phyloP scores from a whole-genome alignment of 2,888 invertebrate genomes.

The Pardosa pseudoannulata region DNA sequence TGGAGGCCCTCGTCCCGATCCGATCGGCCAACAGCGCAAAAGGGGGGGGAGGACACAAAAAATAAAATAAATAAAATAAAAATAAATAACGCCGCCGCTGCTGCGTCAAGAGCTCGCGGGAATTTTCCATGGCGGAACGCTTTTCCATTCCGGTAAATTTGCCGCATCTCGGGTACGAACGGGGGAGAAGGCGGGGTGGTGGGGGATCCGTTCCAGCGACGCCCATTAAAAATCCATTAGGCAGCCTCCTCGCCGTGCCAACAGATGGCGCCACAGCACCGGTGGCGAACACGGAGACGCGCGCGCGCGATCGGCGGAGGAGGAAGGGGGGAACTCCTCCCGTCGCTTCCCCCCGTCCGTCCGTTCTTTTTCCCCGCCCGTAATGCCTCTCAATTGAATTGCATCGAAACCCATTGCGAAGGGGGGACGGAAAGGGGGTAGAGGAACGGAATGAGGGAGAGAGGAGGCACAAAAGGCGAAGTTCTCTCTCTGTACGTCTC shows the following conservation, averaged over 20 bases:
- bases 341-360: neutral
- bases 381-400: neutral
- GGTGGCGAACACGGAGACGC: neutral
- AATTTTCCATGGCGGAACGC: slow-evolving; percentile 5
- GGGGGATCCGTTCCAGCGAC: slow-evolving; percentile 3
- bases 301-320: neutral
- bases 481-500: neutral
- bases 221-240: slow-evolving; percentile 72
- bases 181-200: too few species aligned
- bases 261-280: slow-evolving; percentile 63
- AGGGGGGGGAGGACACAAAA: too few species aligned
- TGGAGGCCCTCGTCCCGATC: neutral
- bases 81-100: neutral
- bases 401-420: neutral
- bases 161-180: slow-evolving; percentile 24
- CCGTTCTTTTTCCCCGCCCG: neutral
- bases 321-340: too few species aligned
- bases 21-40: neutral
- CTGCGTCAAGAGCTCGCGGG: slow-evolving; percentile 4
- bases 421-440: neutral
- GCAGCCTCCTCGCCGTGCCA: slow-evolving; percentile 17
- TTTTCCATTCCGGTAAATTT: slow-evolving; percentile 47
- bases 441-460: neutral
- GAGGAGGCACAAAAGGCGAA: slow-evolving; percentile 1
- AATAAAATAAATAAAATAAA: neutral